A percentile compares a stretch with the other conserved stretches of the same genome.
Evolutionary conservation across 2,113 vertebrate genomes (phyloP).

Genomic region (Felis catus): F.catus_Fca126_mat1.0 CM031419.1:43185501-43186000

Average conservation of each 20-base stretch:
- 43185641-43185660: not conserved
- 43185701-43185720: not conserved
- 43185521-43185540: not conserved
- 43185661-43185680: not conserved
- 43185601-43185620: not conserved
- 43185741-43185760: not conserved
- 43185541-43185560: not conserved
- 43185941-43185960: conserved; percentile 16
- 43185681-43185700: not conserved
- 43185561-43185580: not conserved
- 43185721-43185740: not conserved
- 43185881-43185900: not conserved
- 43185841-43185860: conserved; percentile 29
- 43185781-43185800: not conserved
- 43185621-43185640: not conserved
- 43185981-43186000: conserved; percentile 28
- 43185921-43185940: not conserved
- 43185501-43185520: not conserved
- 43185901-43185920: not conserved
- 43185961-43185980: conserved; percentile 9
- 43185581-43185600: not conserved
- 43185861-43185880: not conserved
- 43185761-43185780: not conserved
- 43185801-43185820: conserved; percentile 1
- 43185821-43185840: not conserved